These are phyloP conservation scores for Thereuonema tuberculata DNA, from an alignment of 1,140 invertebrate species.

Conservation along the genomic window DNA sequence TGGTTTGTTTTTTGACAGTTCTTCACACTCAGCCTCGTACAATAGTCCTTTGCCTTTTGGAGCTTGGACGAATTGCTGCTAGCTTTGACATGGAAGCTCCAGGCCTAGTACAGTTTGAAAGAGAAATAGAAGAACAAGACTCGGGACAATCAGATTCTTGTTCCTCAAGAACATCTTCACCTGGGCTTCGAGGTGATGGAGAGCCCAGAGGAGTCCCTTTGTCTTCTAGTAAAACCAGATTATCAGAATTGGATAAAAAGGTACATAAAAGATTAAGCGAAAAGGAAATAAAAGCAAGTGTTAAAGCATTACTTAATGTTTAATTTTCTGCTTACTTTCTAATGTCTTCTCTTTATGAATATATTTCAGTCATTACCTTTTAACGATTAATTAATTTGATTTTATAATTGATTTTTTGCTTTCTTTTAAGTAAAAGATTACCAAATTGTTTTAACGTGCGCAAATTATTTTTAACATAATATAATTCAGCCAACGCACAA, in stretches of 20 bases:
- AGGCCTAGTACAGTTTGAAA: conserved; percentile 72
- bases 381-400: no score
- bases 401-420: no score
- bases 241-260: conserved; percentile 44
- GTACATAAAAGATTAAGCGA: no score
- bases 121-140: conserved; percentile 60
- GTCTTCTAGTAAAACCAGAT: conserved; percentile 11
- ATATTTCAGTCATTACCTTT: no score
- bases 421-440: no score
- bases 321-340: background rate
- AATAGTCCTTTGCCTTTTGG: conserved; percentile 75
- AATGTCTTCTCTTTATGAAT: no score
- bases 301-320: background rate
- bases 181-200: conserved; percentile 10
- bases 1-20: no score
- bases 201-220: conserved; percentile 13
- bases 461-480: no score
- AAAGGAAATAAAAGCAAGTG: conserved; percentile 8
- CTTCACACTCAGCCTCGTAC: conserved; percentile 61
- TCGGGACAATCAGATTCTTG: conserved; percentile 15
- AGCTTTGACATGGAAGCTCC: conserved; percentile 67
- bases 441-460: no score
- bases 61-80: conserved; percentile 67
- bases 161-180: conserved; percentile 14
- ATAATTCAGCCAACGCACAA: no score